These are phyloP conservation scores for Frankliniella fusca DNA, from an alignment of 2,888 invertebrate genomes.

Conservation along the genomic window DNA sequence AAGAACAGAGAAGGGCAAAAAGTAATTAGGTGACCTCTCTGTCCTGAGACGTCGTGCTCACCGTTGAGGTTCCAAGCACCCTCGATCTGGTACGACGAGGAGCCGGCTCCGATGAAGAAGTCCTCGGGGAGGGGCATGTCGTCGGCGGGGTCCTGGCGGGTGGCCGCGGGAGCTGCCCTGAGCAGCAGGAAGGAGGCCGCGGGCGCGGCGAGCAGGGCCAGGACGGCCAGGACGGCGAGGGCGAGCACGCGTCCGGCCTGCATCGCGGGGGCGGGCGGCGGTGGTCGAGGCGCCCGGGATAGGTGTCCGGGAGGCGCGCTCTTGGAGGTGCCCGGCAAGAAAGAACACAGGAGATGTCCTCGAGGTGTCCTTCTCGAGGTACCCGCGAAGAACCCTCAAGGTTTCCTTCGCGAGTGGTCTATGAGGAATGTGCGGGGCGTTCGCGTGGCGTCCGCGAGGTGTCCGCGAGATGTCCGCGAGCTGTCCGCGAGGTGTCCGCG, in stretches of 20 bases:
- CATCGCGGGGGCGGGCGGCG: not conserved
- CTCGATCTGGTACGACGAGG: not conserved
- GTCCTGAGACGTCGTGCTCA: not conserved
- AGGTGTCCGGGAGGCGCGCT: too few relatives aligned
- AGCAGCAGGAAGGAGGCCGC: not conserved
- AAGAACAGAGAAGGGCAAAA: too few relatives aligned
- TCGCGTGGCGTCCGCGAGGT: too few relatives aligned
- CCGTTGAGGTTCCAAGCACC: not conserved
- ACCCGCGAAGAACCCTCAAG: not conserved
- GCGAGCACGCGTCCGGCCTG: not conserved
- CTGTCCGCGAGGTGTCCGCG: too few relatives aligned
- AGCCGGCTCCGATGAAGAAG: not conserved
- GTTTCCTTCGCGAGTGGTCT: too few relatives aligned
- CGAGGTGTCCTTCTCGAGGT: not conserved
- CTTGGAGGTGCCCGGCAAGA: not conserved
- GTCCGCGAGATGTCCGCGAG: too few relatives aligned
- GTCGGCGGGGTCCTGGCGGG: not conserved
- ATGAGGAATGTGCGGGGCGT: too few relatives aligned
- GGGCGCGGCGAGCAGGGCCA: not conserved
- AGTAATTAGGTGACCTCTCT: too few relatives aligned
- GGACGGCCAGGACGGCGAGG: not conserved
- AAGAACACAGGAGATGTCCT: too few relatives aligned
- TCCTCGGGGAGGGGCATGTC: not conserved
- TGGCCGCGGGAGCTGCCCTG: not conserved
- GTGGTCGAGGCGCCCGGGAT: not conserved